Evolutionary conservation across 2,888 invertebrate species (phyloP).

Genomic region (Acrocera orbiculus): DNA sequence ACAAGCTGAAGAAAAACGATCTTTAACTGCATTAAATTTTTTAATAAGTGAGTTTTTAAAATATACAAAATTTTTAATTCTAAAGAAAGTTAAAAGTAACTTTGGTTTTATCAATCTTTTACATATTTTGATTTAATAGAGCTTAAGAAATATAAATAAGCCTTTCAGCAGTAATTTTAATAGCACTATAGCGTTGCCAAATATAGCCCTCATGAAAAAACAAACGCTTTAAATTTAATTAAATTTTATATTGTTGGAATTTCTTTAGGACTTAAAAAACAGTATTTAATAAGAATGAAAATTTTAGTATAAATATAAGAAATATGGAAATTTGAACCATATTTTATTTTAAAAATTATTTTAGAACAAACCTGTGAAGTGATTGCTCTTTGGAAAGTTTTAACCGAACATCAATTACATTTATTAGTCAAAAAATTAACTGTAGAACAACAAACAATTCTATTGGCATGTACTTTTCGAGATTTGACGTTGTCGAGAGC

Average conservation of each 20-base stretch:
- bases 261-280: no score
- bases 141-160: no score
- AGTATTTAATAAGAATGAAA: no score
- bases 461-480: constrained; percentile 41
- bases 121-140: background rate
- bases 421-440: constrained; percentile 52
- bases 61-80: background rate
- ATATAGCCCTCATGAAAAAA: no score
- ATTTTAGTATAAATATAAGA: background rate
- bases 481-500: constrained; percentile 34
- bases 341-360: constrained; percentile 3
- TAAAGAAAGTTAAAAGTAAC: background rate
- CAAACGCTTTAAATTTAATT: no score
- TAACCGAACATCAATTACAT: constrained; percentile 84
- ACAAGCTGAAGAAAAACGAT: constrained; percentile 52
- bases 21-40: constrained; percentile 54
- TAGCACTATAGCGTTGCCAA: no score
- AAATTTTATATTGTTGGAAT: no score
- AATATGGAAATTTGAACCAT: no score
- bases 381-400: constrained; percentile 79
- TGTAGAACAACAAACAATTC: constrained; percentile 43
- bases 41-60: constrained; percentile 37
- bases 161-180: no score
- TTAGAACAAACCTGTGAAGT: constrained; percentile 67
- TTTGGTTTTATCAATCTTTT: background rate